These are phyloP conservation scores for Clostera curtula DNA, from an alignment of 2,888 invertebrate genomes.

Conservation along the genomic window DNA sequence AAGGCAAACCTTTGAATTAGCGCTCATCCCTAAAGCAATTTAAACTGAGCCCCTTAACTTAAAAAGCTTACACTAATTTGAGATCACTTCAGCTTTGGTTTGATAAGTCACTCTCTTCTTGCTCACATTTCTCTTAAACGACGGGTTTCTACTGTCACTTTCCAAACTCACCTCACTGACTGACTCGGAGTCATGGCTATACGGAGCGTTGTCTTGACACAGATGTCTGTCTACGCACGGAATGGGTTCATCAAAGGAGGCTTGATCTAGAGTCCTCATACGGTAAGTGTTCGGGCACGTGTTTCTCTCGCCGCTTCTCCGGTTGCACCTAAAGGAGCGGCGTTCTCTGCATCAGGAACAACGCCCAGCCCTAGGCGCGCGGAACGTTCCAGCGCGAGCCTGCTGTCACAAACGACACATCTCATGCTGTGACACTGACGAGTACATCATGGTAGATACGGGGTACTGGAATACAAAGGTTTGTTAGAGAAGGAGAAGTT, in stretches of 20 bases:
- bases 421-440: conserved; percentile 79
- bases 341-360: conserved; percentile 64
- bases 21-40: too few relatives aligned
- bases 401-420: conserved; percentile 81
- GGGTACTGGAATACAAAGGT: conserved; percentile 57
- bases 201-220: conserved; percentile 35
- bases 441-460: conserved; percentile 74
- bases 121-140: conserved; percentile 38
- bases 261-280: conserved; percentile 44
- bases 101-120: conserved; percentile 62
- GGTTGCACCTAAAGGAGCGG: conserved; percentile 39
- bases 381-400: conserved; percentile 59
- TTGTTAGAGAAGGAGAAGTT: conserved; percentile 6
- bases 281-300: conserved; percentile 38
- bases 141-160: conserved; percentile 57
- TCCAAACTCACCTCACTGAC: conserved; percentile 61
- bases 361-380: conserved; percentile 41
- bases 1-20: too few relatives aligned
- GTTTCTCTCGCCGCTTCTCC: conserved; percentile 40
- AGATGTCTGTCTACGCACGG: conserved; percentile 47
- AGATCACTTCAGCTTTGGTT: conserved; percentile 55
- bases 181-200: conserved; percentile 54
- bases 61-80: conserved; percentile 23
- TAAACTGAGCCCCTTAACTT: neutral
- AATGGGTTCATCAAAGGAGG: conserved; percentile 50